Base-by-base conservation (phyloP, 2,888 invertebrate genomes). In the Zaprionus lineosus region DNA sequence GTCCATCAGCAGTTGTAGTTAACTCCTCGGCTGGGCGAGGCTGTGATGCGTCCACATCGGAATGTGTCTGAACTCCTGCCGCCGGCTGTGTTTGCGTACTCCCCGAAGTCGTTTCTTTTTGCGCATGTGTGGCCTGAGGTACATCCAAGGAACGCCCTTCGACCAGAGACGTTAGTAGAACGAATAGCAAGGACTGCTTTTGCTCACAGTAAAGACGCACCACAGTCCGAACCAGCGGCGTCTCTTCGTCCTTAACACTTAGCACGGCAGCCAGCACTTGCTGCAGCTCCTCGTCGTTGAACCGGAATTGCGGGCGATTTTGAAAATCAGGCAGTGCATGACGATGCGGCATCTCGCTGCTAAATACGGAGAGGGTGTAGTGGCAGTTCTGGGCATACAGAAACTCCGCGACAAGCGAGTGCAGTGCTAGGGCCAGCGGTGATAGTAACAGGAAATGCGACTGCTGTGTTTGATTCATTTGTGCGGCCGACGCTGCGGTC, bases 371-470 rank as follows among this genome's bases (percentile, higher is more conserved):
- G 5, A 90, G 65, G 5, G 89, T 78, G 29, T 88, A 90, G 48
- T 89, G 90, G 39, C 88, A 90, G 53, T 89, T 88, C 57, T 90
- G 87, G 3, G 84, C 83, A 51, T 89, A 88, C 2, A 90, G 82
- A 48, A 90, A 90, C 57, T 90, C 90, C 0, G 89, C 89, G 0
- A 90, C 88, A n/a, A 90, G 73, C 1, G 89, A 89, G 56, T 90
- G 88, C 33, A 90, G 41, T 0, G 84, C 86, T 52, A 88, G 50
- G 3, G 83, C 59, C 33, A 90, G 33, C 1, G 90, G 89, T 0
- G 87, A 84, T 11, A 87, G 57, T 3, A 85, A 75, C 33, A 82
- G 71, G 0, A 31, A 21, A 1, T 50, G 29, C 14, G 24, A 11
- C 3, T 24, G 29, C 16, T 31, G 12, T 2, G 18, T 15, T 3